A percentile compares a stretch with the other conserved stretches of the same genome.
Conservation (phyloP, 2,888 invertebrate species). For the Caenorhabditis japonica region DNA sequence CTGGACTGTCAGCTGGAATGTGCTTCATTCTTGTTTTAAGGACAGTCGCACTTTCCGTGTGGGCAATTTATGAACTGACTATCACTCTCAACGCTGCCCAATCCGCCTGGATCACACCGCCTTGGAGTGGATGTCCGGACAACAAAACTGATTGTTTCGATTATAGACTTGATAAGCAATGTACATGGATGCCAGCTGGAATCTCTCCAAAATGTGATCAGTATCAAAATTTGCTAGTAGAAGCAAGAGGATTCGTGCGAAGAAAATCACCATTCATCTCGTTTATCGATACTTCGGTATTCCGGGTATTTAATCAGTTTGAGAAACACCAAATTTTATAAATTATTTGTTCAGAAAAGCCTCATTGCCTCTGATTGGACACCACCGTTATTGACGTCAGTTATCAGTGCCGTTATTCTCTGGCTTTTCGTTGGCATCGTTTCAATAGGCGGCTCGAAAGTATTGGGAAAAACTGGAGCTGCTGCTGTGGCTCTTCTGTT, state of each 20-base stretch:
- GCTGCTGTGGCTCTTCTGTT: constrained; percentile 7
- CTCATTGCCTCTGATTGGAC: constrained; percentile 13
- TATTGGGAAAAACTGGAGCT: constrained; percentile 31
- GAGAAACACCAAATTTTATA: not conserved
- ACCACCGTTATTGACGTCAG: constrained; percentile 1
- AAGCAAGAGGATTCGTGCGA: constrained; percentile 9
- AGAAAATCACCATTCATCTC: constrained; percentile 40
- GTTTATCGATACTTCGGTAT: constrained; percentile 21
- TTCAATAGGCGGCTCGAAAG: constrained; percentile 44
- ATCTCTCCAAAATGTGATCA: constrained; percentile 9
- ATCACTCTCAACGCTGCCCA: constrained; percentile 13
- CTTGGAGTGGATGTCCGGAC: constrained; percentile 10
- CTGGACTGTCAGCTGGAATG: constrained; percentile 51
- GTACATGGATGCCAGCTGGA: constrained; percentile 16
- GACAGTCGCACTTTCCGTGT: constrained; percentile 25
- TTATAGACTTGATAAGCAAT: constrained; percentile 14
- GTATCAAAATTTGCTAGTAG: constrained; percentile 15
- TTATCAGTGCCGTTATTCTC: constrained; percentile 3
- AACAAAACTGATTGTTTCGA: constrained; percentile 14
- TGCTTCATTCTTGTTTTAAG: constrained; percentile 42
- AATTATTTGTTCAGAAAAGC: constrained; percentile 18
- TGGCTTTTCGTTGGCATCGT: constrained; percentile 34
- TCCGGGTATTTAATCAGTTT: constrained; percentile 9
- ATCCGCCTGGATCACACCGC: constrained; percentile 10
- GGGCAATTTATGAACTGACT: constrained; percentile 36